Conservation (phyloP, 2,113 vertebrate genomes). For the Plectropomus leopardus region DNA sequence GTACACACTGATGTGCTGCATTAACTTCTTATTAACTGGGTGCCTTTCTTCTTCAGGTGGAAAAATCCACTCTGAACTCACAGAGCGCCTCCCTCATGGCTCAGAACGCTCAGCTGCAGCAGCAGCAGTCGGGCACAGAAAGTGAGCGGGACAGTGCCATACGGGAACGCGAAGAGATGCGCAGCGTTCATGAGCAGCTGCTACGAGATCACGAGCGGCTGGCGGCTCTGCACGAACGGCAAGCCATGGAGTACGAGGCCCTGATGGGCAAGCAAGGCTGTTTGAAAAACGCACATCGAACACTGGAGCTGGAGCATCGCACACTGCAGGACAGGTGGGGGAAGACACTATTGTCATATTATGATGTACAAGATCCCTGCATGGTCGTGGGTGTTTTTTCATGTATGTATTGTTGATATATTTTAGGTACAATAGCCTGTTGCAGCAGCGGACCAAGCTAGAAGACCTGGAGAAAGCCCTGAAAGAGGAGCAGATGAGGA, state of each 20-base stretch:
- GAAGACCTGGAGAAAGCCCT: conserved; percentile 93
- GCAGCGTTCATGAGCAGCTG: conserved; percentile 90
- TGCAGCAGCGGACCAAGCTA: conserved; percentile 93
- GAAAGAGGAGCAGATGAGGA: conserved; percentile 94
- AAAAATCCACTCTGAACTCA: conserved; percentile 95
- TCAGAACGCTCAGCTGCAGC: conserved; percentile 94
- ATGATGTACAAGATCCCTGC: not conserved
- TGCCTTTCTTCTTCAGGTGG: conserved; percentile 86
- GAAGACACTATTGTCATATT: not conserved
- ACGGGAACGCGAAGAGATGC: conserved; percentile 92
- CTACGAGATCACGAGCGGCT: conserved; percentile 94
- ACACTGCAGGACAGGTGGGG: conserved; percentile 92
- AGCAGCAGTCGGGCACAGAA: conserved; percentile 91
- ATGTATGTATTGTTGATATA: not conserved
- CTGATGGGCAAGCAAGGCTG: conserved; percentile 94
- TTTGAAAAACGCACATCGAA: conserved; percentile 93
- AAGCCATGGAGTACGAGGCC: conserved; percentile 92
- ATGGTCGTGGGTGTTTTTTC: not conserved
- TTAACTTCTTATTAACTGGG: not conserved
- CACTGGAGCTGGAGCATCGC: conserved; percentile 94
- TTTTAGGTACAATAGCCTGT: conserved; percentile 87
- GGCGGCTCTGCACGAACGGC: conserved; percentile 93
- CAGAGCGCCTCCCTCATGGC: conserved; percentile 95
- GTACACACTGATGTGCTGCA: not conserved
- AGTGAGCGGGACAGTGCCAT: conserved; percentile 89